Percentiles rank a stretch among this genome's conserved stretches.
Conservation (phyloP, 2,113 vertebrate genomes). For the Murina feae region DNA sequence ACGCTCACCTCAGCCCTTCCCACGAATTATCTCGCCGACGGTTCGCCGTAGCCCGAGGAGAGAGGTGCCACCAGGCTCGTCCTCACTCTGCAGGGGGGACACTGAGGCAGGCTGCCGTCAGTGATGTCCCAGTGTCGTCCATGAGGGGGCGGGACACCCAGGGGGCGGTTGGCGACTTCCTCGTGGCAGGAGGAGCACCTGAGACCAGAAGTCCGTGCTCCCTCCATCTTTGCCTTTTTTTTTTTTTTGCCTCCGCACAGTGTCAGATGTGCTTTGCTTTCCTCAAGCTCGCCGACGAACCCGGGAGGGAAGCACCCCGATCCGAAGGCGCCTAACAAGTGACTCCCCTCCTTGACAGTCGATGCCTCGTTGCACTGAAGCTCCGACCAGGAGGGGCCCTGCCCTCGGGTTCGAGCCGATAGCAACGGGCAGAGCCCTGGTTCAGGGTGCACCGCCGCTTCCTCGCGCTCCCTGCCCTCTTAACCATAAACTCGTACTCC, state of each 20-base stretch:
- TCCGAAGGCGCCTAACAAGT: no score
- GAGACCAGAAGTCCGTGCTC: not conserved
- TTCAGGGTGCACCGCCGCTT: no score
- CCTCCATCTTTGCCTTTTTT: no score
- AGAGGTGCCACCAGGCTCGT: rapidly evolving
- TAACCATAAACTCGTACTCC: not conserved
- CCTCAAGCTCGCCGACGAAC: no score
- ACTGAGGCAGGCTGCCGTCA: not conserved
- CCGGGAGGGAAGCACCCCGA: no score
- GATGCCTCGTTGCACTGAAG: no score
- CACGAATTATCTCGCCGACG: not conserved
- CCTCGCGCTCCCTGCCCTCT: not conserved
- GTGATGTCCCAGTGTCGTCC: rapidly evolving
- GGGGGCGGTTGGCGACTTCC: not conserved
- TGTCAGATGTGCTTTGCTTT: no score
- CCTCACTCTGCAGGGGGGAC: not conserved
- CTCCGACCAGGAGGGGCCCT: no score
- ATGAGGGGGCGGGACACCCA: rapidly evolving
- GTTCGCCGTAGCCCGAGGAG: not conserved
- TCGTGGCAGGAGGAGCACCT: not conserved
- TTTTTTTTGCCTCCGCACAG: no score
- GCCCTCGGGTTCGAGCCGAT: no score
- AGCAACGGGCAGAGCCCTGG: no score
- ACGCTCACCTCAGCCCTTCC: not conserved
- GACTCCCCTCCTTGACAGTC: no score